phyloP scores from a whole-genome alignment of 2,888 invertebrate genomes.

The Epirrhoe tristata region DNA sequence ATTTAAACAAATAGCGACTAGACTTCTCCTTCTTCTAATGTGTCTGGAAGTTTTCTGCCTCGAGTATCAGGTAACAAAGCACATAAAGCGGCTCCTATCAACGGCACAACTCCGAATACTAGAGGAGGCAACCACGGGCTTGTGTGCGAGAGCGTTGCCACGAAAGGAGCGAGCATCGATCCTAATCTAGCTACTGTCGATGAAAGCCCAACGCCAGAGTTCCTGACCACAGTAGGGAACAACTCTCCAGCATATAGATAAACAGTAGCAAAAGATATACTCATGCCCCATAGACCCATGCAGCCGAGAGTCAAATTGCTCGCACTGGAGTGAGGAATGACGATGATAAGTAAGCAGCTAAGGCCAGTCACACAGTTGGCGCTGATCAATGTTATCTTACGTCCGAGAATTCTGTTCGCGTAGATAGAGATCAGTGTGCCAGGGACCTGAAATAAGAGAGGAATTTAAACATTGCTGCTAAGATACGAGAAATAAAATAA shows the following conservation, averaged over 20 bases:
- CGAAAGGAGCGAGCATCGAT: slow-evolving; percentile 93
- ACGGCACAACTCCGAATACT: slow-evolving; percentile 89
- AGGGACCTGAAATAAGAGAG: slow-evolving; percentile 73
- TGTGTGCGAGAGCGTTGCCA: slow-evolving; percentile 87
- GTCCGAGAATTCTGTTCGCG: slow-evolving; percentile 87
- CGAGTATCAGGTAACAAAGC: slow-evolving; percentile 91
- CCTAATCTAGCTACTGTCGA: slow-evolving; percentile 95
- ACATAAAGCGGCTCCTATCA: slow-evolving; percentile 88
- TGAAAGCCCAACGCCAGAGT: slow-evolving; percentile 93
- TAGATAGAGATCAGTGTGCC: slow-evolving; percentile 88
- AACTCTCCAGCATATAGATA: slow-evolving; percentile 95
- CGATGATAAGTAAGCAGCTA: slow-evolving; percentile 87
- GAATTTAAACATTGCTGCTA: not conserved
- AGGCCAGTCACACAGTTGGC: slow-evolving; percentile 88
- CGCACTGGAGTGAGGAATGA: slow-evolving; percentile 79
- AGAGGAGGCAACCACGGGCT: slow-evolving; percentile 88
- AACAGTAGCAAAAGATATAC: slow-evolving; percentile 93
- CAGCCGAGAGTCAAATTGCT: slow-evolving; percentile 88
- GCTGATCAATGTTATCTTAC: slow-evolving; percentile 87
- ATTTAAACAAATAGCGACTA: slow-evolving; percentile 43
- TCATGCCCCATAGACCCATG: slow-evolving; percentile 92
- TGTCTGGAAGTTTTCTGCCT: slow-evolving; percentile 91
- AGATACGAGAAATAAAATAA: not conserved
- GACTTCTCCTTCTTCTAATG: slow-evolving; percentile 91
- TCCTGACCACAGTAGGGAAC: slow-evolving; percentile 95